These are phyloP conservation scores for Apotomis turbidana DNA, from an alignment of 2,888 invertebrate species.

Conservation along the genomic window DNA sequence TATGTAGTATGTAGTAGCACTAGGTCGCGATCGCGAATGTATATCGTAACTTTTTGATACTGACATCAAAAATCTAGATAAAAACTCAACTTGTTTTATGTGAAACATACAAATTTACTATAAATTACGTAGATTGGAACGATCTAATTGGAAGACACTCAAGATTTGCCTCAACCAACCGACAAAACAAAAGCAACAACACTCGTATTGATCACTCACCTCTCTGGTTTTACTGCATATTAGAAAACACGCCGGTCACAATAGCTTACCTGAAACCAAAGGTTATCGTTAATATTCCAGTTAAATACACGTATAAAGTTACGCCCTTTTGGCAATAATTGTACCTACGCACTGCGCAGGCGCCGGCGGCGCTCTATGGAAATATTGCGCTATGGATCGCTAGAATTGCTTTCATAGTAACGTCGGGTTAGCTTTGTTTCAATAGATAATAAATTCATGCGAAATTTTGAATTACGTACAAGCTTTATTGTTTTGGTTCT, in stretches of 20 bases:
- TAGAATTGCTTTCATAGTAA: slow-evolving; percentile 6
- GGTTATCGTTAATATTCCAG: slow-evolving; percentile 47
- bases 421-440: slow-evolving; percentile 14
- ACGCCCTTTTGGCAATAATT: background rate
- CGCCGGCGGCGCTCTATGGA: slow-evolving; percentile 30
- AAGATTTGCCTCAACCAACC: background rate
- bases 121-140: no score
- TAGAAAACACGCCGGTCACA: slow-evolving; percentile 47
- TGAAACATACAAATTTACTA: no score
- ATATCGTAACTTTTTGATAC: no score
- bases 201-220: slow-evolving; percentile 25
- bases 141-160: background rate
- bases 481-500: background rate
- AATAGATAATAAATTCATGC: slow-evolving; percentile 14
- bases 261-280: slow-evolving; percentile 68
- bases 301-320: background rate
- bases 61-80: no score
- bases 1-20: no score
- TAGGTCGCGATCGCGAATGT: no score
- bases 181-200: background rate
- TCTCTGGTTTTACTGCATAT: slow-evolving; percentile 16
- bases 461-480: background rate
- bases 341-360: slow-evolving; percentile 12
- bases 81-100: no score
- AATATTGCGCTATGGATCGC: slow-evolving; percentile 23